Conservation (phyloP, 2,113 vertebrate species). For the Gracilinanus agilis region DNA sequence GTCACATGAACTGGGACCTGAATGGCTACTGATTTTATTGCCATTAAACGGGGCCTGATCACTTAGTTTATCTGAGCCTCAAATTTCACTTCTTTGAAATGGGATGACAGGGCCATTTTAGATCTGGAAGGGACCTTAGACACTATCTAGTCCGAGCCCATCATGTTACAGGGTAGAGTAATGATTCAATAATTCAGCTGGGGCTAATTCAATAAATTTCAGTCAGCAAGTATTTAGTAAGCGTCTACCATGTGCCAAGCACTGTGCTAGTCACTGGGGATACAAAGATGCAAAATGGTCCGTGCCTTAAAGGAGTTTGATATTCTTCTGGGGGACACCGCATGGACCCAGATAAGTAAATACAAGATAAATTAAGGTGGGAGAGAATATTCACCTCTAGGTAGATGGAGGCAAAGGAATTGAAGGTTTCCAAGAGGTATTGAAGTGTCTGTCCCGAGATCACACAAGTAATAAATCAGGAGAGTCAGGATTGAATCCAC, state of each 20-base stretch:
- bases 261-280: conserved; percentile 22
- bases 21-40: background rate
- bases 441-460: conserved; percentile 14
- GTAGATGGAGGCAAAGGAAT: conserved; percentile 41
- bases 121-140: background rate
- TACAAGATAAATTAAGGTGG: background rate
- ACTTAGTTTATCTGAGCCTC: background rate
- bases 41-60: background rate
- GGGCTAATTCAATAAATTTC: background rate
- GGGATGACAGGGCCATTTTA: background rate
- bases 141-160: background rate
- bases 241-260: background rate
- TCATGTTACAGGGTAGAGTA: background rate
- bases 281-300: conserved; percentile 29
- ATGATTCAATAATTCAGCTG: background rate
- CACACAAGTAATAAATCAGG: conserved; percentile 28
- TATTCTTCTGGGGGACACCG: conserved; percentile 32
- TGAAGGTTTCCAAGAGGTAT: conserved; percentile 19
- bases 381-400: background rate
- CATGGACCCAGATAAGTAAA: background rate
- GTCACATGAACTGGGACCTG: background rate
- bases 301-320: conserved; percentile 2
- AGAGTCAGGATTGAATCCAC: background rate
- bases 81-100: background rate
- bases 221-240: background rate